Base-by-base conservation (phyloP, 2,797 vertebrate species). In the Rhynchonycteris naso region DNA sequence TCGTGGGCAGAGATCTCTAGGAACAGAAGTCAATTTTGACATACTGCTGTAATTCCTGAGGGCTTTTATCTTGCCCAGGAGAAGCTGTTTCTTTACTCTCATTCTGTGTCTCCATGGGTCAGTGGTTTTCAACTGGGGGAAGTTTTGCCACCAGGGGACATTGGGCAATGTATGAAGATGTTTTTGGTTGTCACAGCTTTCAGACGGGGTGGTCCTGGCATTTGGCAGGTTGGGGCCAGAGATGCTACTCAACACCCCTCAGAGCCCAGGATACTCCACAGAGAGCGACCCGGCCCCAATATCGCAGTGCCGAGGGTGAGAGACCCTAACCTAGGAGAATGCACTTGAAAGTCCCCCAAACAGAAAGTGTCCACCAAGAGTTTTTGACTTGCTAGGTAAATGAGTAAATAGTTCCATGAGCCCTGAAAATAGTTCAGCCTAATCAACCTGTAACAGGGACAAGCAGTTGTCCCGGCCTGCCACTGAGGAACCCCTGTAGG, bases 401-500 rank as follows among this genome's bases (percentile, higher is more conserved):
- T 7, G 38, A 56, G 24, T 7, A 38, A 56, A 43, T 38, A 83
- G 9, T 72, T 13, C n/a, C 68, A 18, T 43, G 16, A 4, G n/a
- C 6, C 10, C 21, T 78, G 38, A 2, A 58, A 61, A 58, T 1
- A 38, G n/a, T 82, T 91, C 16, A 75, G 56, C 6, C 0, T 22
- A 72, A 35, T 79, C 5, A 87, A 26, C 35, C 84, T 19, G 47
- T 82, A 63, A 47, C 50, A 81, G 8, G 28, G 74, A 63, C 35
- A 63, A 15, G 50, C 35, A 33, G 16, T 26, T 0, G 16, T 84
- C 81, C 90, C 7, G 1, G 76, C 76, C 75, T 58, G 18, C 74
- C 50, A 2, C 15, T 65, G 61, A 81, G 21, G 56, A 66, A 7
- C 8, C 28, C 19, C 94, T 93, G 90, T 97, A 95, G 24, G 1